A percentile compares a stretch with the other conserved stretches of the same genome.
These are phyloP conservation scores for Oncorhynchus clarkii DNA, from an alignment of 2,113 vertebrate species.

Conservation along the genomic window DNA sequence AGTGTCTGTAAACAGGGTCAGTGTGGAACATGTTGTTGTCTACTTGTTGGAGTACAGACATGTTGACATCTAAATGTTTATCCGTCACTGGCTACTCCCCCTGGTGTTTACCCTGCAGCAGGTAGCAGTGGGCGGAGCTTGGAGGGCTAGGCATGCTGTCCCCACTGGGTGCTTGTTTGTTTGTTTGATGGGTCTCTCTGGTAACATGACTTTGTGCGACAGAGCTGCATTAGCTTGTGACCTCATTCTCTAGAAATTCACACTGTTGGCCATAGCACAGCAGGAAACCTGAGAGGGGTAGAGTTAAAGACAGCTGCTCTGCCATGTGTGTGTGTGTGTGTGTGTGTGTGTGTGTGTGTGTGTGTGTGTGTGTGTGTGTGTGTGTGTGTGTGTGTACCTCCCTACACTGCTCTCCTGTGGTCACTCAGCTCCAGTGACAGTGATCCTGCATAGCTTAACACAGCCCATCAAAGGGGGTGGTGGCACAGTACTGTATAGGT, in stretches of 20 bases:
- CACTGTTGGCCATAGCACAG: conserved; percentile 62
- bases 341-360: too few relatives aligned
- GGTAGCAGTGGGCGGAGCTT: conserved; percentile 3
- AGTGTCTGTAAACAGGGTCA: conserved; percentile 6
- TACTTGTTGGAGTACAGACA: conserved; percentile 16
- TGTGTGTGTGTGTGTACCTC: background rate
- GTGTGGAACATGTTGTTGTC: conserved; percentile 1
- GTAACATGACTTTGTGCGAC: conserved; percentile 49
- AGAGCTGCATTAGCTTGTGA: conserved; percentile 58
- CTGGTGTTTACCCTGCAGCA: conserved; percentile 31
- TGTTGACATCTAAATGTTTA: conserved; percentile 23
- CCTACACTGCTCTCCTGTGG: conserved; percentile 30
- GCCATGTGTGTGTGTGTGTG: conserved; percentile 25
- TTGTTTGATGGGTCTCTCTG: conserved; percentile 46
- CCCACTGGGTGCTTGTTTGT: conserved; percentile 37
- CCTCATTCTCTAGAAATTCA: conserved; percentile 73
- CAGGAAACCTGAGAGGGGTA: conserved; percentile 64
- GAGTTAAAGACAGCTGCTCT: conserved; percentile 67
- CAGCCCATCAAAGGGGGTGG: background rate
- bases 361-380: conserved; percentile 18
- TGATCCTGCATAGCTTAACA: background rate
- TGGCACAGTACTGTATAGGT: too few relatives aligned
- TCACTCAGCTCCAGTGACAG: conserved; percentile 21
- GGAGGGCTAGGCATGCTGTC: conserved; percentile 8
- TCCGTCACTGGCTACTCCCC: conserved; percentile 9